These are phyloP conservation scores for Diaphora mendica DNA, from an alignment of 2,888 invertebrate genomes.

Conservation along the genomic window DNA sequence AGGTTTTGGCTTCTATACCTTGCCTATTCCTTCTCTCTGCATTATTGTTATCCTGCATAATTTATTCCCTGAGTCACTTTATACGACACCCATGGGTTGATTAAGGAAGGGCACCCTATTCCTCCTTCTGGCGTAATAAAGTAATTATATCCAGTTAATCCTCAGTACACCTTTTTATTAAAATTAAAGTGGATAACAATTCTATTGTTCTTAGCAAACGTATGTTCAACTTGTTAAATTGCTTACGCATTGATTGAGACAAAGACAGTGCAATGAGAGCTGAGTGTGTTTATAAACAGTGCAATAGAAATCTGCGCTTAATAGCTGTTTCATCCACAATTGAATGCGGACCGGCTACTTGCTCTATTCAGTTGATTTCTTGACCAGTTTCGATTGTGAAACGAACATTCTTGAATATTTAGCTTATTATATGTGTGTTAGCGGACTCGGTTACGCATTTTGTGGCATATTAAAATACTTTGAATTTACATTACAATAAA, in stretches of 20 bases:
- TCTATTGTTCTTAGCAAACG: neutral
- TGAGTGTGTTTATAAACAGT: slow-evolving; percentile 5
- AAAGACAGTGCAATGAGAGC: neutral
- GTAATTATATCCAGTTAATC: too few relatives aligned
- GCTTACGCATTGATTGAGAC: neutral
- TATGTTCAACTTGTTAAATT: neutral
- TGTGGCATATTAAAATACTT: too few relatives aligned
- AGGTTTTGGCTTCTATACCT: too few relatives aligned
- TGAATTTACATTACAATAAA: too few relatives aligned
- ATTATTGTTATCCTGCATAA: too few relatives aligned
- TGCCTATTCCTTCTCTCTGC: too few relatives aligned
- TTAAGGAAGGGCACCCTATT: too few relatives aligned
- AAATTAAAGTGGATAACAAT: neutral
- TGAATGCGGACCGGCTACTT: slow-evolving; percentile 10
- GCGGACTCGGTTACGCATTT: too few relatives aligned
- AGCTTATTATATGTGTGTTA: neutral
- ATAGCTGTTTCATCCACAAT: slow-evolving; percentile 3
- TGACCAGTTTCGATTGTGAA: slow-evolving; percentile 10
- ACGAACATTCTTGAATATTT: slow-evolving; percentile 7
- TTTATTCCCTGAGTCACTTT: too few relatives aligned
- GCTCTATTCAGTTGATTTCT: slow-evolving; percentile 4
- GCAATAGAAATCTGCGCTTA: slow-evolving; percentile 8
- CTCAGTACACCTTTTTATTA: neutral
- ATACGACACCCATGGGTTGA: too few relatives aligned
- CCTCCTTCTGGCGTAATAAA: too few relatives aligned